Evolutionary conservation across 2,113 vertebrate species (phyloP).

Genomic region (Fukomys damarensis): DNA sequence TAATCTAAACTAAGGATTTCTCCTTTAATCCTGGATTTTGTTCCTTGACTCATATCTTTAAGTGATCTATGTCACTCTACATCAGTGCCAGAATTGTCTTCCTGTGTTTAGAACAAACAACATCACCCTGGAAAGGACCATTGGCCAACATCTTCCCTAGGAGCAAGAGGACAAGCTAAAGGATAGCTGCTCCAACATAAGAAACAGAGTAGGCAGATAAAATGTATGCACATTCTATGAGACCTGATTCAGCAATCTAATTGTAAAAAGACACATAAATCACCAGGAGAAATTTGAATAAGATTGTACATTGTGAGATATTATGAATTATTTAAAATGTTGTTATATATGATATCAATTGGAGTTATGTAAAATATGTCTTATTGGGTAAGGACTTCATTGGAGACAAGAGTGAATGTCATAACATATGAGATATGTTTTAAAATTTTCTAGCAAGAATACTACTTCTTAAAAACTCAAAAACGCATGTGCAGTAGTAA

Average conservation of each 20-base stretch:
- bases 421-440: neutral
- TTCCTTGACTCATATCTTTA: neutral
- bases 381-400: neutral
- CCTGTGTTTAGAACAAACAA: neutral
- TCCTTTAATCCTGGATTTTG: neutral
- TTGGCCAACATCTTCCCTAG: neutral
- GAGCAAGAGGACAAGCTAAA: neutral
- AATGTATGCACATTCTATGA: neutral
- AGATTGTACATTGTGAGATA: neutral
- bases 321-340: neutral
- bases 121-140: neutral
- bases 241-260: neutral
- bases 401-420: neutral
- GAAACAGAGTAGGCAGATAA: neutral
- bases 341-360: neutral
- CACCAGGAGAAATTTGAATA: neutral
- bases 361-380: neutral
- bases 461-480: neutral
- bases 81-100: neutral
- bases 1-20: neutral
- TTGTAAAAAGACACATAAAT: neutral
- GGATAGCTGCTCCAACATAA: neutral
- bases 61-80: neutral
- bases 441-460: neutral
- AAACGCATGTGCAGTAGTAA: neutral